phyloP scores from a whole-genome alignment of 2,888 invertebrate genomes.

The Clunio marinus region DNA sequence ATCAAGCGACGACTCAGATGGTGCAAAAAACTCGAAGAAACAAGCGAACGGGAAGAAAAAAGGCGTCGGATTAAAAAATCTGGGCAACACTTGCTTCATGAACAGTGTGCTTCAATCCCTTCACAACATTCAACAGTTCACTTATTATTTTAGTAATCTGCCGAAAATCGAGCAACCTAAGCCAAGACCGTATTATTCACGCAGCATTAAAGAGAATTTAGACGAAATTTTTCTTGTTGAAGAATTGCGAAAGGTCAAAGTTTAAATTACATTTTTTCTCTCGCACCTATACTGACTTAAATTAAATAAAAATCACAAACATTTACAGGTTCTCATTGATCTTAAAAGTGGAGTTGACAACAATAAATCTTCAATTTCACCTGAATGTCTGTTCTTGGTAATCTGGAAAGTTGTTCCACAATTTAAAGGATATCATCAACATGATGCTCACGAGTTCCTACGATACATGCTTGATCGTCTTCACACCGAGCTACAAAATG shows the following conservation, averaged over 20 bases:
- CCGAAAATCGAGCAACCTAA: slow-evolving; percentile 62
- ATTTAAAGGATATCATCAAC: slow-evolving; percentile 80
- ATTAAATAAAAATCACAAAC: too few relatives aligned
- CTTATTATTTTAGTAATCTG: slow-evolving; percentile 72
- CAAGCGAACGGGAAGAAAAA: slow-evolving; percentile 50
- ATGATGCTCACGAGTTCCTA: slow-evolving; percentile 82
- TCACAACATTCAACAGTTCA: slow-evolving; percentile 79
- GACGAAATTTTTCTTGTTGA: slow-evolving; percentile 72
- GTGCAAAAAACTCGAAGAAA: neutral
- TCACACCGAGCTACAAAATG: slow-evolving; percentile 60
- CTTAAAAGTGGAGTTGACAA: slow-evolving; percentile 63
- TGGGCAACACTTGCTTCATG: slow-evolving; percentile 78
- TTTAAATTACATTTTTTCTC: too few relatives aligned
- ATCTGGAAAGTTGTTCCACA: slow-evolving; percentile 81
- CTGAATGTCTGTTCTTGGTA: slow-evolving; percentile 73
- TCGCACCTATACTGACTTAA: too few relatives aligned
- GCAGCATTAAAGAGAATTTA: slow-evolving; percentile 59
- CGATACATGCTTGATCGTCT: slow-evolving; percentile 76
- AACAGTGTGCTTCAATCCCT: slow-evolving; percentile 78
- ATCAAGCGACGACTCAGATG: slow-evolving; percentile 43
- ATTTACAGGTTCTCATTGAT: slow-evolving; percentile 62
- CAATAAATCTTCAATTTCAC: slow-evolving; percentile 71
- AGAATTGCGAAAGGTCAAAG: slow-evolving; percentile 66
- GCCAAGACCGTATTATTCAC: slow-evolving; percentile 57
- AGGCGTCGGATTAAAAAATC: slow-evolving; percentile 69